Conservation (phyloP, 2,888 invertebrate species). For the Ophion ellenae region DNA sequence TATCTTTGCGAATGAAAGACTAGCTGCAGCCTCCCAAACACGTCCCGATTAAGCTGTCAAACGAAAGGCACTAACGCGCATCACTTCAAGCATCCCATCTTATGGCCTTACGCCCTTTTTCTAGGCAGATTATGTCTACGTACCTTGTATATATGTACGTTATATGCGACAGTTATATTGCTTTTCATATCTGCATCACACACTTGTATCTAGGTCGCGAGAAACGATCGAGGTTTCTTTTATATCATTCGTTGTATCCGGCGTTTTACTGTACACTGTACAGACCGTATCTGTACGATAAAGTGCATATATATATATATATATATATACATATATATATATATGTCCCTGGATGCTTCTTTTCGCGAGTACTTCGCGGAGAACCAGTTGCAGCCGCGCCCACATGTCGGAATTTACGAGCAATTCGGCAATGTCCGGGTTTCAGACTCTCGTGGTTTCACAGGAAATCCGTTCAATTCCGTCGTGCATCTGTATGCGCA, state of each 20-base stretch:
- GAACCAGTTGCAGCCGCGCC: conserved; percentile 39
- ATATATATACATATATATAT: not conserved
- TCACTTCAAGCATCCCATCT: not conserved
- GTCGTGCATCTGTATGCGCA: not conserved
- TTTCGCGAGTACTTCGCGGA: conserved; percentile 35
- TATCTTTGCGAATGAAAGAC: not conserved
- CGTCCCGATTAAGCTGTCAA: not conserved
- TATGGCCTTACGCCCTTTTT: not conserved
- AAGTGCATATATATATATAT: conserved; percentile 3
- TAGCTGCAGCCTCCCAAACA: conserved; percentile 1
- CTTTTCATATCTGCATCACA: conserved; percentile 59
- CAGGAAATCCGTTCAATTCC: conserved; percentile 64
- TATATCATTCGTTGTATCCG: conserved; percentile 42
- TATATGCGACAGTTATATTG: conserved; percentile 44
- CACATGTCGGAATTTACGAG: conserved; percentile 54
- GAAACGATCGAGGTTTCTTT: conserved; percentile 47
- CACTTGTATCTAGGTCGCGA: conserved; percentile 48
- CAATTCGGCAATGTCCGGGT: conserved; percentile 56
- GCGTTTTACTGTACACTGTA: conserved; percentile 22
- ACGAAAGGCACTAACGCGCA: not conserved
- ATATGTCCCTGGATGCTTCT: conserved; percentile 28
- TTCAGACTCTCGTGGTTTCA: conserved; percentile 47
- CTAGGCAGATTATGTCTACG: not conserved
- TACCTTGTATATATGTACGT: conserved; percentile 6
- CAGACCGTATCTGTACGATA: not conserved